Base-by-base conservation (phyloP, 2,113 vertebrate species). In the Atractosteus spatula region DNA sequence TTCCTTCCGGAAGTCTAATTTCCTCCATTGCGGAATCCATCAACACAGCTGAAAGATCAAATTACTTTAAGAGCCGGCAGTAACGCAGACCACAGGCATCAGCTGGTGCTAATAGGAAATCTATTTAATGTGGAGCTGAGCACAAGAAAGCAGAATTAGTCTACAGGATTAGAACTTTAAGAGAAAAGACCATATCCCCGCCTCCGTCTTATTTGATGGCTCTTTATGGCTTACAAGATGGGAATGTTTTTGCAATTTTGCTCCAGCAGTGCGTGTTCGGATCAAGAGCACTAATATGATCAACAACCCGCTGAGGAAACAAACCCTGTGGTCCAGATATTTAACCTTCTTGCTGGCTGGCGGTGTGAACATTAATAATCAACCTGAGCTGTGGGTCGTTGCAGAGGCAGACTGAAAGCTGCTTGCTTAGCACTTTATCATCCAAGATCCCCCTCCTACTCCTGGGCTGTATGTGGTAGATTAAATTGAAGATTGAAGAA, bases 401-500 rank as follows among this genome's bases (percentile, higher is more conserved):
- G 54, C 71, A 77, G 67, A 78, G 66, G 29, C 71, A 51, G 47
- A 66, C 65, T 73, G 17, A 77, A 74, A 80, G 75, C 72, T 78
- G 76, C 72, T 81, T 74, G 73, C 62, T 77, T 63, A 65, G 66
- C 68, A 41, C 66, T 75, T 44, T 8, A n/a, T 68, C 44, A 72
- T 66, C 54, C 64, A 41, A 65, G 17, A 57, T 70, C 71, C 44
- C 42, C 2, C 8, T 51, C 73, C 67, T 61, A 11, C 54, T 44
- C 8, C 54, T 41, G 71, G 7, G 14, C n/a, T 64, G n/a, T 62
- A 65, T 61, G 43, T 43, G 55, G 57, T 68, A 4, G 3, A 76
- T 67, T 71, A 74, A 66, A 72, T 29, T 70, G 66, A 70, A 72
- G 62, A 51, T 11, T 66, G 68, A 69, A 68, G 16, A 51, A 51